phyloP scores from a whole-genome alignment of 2,113 vertebrate genomes.

The Coregonus clupeaformis region DNA sequence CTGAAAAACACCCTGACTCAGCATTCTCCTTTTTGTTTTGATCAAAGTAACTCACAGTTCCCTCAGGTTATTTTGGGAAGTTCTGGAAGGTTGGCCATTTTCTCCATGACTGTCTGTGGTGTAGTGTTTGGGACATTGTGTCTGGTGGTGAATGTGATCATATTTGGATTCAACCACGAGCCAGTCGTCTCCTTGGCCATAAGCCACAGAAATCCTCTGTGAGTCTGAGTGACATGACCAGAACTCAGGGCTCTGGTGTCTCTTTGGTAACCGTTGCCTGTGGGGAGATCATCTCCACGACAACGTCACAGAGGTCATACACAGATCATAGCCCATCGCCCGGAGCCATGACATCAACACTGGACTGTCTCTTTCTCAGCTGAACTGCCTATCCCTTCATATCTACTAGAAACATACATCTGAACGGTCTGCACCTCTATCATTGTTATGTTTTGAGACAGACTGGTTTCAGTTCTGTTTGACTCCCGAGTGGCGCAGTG shows the following conservation, averaged over 20 bases:
- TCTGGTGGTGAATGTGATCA: constrained; percentile 51
- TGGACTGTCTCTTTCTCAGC: constrained; percentile 42
- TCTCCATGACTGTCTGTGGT: constrained; percentile 57
- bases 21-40: constrained; percentile 65
- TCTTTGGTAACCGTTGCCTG: constrained; percentile 56
- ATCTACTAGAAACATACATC: constrained; percentile 33
- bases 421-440: constrained; percentile 22
- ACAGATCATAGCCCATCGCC: constrained; percentile 61
- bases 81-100: constrained; percentile 67
- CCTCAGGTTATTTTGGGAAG: constrained; percentile 57
- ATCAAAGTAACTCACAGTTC: constrained; percentile 42
- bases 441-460: constrained; percentile 1
- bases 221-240: constrained; percentile 50
- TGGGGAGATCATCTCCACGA: constrained; percentile 55
- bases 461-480: constrained; percentile 15
- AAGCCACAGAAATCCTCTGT: not conserved
- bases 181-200: not conserved
- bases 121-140: constrained; percentile 61
- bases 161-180: constrained; percentile 31
- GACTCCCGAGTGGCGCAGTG: no score
- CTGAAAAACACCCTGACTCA: constrained; percentile 63
- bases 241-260: constrained; percentile 40
- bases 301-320: constrained; percentile 60
- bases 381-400: constrained; percentile 6
- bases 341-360: constrained; percentile 52